A percentile compares a stretch with the other conserved stretches of the same genome.
These are phyloP conservation scores for Drosophila nr. medialis DNA, from an alignment of 2,888 invertebrate species.

Conservation along the genomic window DNA sequence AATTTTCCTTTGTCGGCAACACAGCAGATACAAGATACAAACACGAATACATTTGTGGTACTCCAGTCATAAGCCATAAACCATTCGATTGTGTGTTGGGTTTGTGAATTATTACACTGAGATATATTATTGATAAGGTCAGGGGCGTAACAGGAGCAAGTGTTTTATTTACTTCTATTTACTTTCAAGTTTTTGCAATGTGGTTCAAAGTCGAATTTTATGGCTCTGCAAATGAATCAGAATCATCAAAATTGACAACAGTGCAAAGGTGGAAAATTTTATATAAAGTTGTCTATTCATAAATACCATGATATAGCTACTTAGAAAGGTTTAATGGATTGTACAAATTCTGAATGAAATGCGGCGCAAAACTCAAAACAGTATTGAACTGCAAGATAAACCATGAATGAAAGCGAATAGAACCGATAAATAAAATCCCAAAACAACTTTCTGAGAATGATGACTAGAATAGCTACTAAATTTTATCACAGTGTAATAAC, in stretches of 20 bases:
- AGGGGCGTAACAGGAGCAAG: conserved; percentile 48
- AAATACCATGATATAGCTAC: neutral
- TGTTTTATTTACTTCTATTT: conserved; percentile 16
- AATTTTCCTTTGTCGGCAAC: conserved; percentile 73
- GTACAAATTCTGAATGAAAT: too few relatives aligned
- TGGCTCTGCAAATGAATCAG: conserved; percentile 20
- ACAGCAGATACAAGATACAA: conserved; percentile 21
- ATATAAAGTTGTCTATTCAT: neutral
- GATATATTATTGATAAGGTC: conserved; percentile 49
- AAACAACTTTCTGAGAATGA: neutral
- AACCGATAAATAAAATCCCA: neutral
- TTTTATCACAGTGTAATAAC: conserved; percentile 12
- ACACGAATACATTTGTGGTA: conserved; percentile 22
- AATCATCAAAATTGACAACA: neutral
- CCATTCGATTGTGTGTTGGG: conserved; percentile 40
- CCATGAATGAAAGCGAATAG: neutral
- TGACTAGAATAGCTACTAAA: neutral
- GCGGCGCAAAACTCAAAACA: too few relatives aligned
- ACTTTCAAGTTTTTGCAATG: conserved; percentile 1
- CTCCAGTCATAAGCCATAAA: conserved; percentile 52
- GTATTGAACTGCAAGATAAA: neutral
- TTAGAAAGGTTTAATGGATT: neutral
- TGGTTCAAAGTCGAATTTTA: conserved; percentile 32
- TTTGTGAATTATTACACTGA: conserved; percentile 62
- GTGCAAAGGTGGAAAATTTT: neutral